Evolutionary conservation across 2,113 vertebrate genomes (phyloP).

Genomic region (Oncorhynchus masou): DNA sequence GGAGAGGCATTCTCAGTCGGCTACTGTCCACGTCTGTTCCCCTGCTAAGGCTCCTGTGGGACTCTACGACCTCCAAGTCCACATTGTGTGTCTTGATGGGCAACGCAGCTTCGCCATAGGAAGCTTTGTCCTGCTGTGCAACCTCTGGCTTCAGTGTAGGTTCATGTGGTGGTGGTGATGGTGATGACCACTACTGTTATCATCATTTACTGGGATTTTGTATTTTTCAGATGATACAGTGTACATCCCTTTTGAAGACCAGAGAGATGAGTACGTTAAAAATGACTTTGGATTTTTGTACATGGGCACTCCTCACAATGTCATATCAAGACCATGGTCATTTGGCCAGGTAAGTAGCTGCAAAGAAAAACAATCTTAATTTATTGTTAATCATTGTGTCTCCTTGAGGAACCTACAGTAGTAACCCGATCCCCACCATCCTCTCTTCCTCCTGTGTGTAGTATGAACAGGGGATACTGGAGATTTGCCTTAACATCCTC

Average conservation of each 20-base stretch:
- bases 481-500: slow-evolving; percentile 60
- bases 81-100: slow-evolving; percentile 2
- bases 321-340: slow-evolving; percentile 46
- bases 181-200: neutral
- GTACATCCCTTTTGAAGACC: slow-evolving; percentile 50
- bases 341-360: slow-evolving; percentile 58
- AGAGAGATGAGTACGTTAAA: slow-evolving; percentile 58
- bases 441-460: slow-evolving; percentile 3
- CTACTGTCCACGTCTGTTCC: slow-evolving; percentile 48
- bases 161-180: neutral
- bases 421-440: too few relatives aligned
- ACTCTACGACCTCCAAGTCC: slow-evolving; percentile 42
- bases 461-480: slow-evolving; percentile 61
- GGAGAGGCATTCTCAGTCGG: slow-evolving; percentile 11
- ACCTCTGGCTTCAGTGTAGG: slow-evolving; percentile 60
- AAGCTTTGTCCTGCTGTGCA: slow-evolving; percentile 58
- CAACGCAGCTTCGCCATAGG: slow-evolving; percentile 33
- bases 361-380: neutral
- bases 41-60: slow-evolving; percentile 52
- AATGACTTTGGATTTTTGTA: slow-evolving; percentile 59
- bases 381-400: neutral
- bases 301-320: slow-evolving; percentile 50
- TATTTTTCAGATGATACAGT: slow-evolving; percentile 57
- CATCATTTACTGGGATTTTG: neutral
- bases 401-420: too few relatives aligned